A percentile compares a stretch with the other conserved stretches of the same genome.
Evolutionary conservation across 1,140 invertebrate species (phyloP).

Genomic region (Chironomus striatipennis): DNA sequence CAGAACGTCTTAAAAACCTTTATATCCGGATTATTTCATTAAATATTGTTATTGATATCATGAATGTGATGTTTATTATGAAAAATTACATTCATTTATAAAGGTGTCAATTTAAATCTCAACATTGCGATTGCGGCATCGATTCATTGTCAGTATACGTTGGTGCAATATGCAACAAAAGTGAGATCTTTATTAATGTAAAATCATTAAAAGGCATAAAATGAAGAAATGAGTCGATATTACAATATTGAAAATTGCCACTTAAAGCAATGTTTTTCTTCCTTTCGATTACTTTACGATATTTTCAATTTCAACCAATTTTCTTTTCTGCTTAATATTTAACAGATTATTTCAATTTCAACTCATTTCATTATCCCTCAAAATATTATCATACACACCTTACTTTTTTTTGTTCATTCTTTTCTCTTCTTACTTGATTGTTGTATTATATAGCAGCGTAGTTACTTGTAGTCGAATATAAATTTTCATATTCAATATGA

Average conservation of each 20-base stretch:
- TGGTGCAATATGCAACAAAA: not conserved
- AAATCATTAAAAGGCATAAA: conserved; percentile 16
- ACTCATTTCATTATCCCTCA: conserved; percentile 8
- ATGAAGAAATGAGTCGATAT: not conserved
- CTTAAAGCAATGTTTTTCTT: conserved; percentile 11
- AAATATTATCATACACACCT: conserved; percentile 16
- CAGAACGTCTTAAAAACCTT: too few species aligned
- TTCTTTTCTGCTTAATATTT: not conserved
- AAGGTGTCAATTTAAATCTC: conserved; percentile 13
- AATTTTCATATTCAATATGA: too few species aligned
- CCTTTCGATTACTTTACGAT: not conserved
- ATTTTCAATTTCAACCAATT: conserved; percentile 18
- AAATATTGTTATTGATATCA: too few species aligned
- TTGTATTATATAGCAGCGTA: too few species aligned
- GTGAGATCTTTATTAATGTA: conserved; percentile 21
- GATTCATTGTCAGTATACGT: not conserved
- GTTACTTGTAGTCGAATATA: too few species aligned
- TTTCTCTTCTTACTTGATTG: too few species aligned
- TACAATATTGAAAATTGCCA: not conserved
- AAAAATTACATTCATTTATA: conserved; percentile 3
- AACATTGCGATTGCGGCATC: not conserved
- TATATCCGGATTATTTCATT: too few species aligned
- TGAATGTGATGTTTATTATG: not conserved
- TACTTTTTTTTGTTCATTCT: not conserved
- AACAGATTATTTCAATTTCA: conserved; percentile 8